These are phyloP conservation scores for Seriola quinqueradiata DNA, from an alignment of 2,113 vertebrate genomes.

Conservation along the genomic window DNA sequence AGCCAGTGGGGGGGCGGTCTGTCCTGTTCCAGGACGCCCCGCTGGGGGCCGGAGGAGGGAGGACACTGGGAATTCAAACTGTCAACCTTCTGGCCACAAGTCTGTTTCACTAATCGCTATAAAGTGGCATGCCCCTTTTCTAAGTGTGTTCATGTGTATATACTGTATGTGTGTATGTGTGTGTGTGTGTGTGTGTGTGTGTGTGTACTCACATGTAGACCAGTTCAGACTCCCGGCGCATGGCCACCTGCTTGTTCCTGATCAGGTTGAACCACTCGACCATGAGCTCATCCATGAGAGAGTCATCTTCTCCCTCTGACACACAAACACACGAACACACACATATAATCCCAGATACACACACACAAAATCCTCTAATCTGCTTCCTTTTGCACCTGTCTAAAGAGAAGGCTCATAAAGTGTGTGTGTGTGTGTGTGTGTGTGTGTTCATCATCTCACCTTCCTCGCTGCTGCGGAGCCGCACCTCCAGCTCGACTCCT, in stretches of 20 bases:
- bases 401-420: not conserved
- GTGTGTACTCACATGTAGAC: conserved; percentile 74
- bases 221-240: conserved; percentile 93
- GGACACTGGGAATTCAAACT: conserved; percentile 78
- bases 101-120: conserved; percentile 69
- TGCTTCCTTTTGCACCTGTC: not conserved
- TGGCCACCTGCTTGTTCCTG: conserved; percentile 93
- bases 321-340: conserved; percentile 41
- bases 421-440: not conserved
- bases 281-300: conserved; percentile 87
- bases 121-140: conserved; percentile 55
- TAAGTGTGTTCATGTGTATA: conserved; percentile 6
- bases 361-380: not conserved
- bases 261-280: conserved; percentile 97
- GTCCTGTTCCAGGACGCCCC: conserved; percentile 54
- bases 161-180: conserved; percentile 15
- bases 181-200: conserved; percentile 19
- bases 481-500: conserved; percentile 92
- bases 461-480: conserved; percentile 89
- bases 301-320: conserved; percentile 90
- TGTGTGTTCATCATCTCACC: conserved; percentile 80
- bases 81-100: conserved; percentile 79
- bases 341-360: conserved; percentile 14
- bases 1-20: conserved; percentile 8
- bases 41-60: conserved; percentile 55